Evolutionary conservation across 2,113 vertebrate species (phyloP), one percentile per base, ranked within the genome.

Genomic region (Ophthalmolycus amberensis): DNA sequence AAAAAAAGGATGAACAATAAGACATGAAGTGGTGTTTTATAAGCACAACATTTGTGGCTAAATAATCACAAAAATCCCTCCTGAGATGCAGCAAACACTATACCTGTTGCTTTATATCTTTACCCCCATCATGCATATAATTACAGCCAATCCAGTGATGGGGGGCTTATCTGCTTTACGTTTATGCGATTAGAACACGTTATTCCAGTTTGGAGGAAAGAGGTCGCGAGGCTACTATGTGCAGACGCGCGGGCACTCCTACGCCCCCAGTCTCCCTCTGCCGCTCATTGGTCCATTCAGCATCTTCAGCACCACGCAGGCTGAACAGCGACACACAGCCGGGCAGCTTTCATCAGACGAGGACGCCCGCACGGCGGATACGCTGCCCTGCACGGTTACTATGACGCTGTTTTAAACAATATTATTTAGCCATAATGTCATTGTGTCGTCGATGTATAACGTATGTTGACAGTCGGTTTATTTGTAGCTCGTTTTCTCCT

Each of bases 301-400:
- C 90, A 85, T 77, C 86, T 93, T 94, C 93, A 94, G 93, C 94
- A 94, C 93, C 92, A 83, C 77, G 74, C 84, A 91, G 77, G 59
- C 82, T 90, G 93, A 90, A 94, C 93, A 94, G 93, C 92, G 94
- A 89, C 91, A 80, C 89, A 6, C 78, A 62, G 78, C 81, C 84
- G 29, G 8, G 79, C 87, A 78, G 89, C 87, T 46, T 27, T 29
- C 80, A 68, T 37, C 77, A 64, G n/a, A 62, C 1, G 48, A 77
- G 80, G 85, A 88, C 84, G 84, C 76, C 76, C 34, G 66, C 69
- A 63, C 52, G 40, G 62, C 54, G 34, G 12, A 54, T 20, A 32
- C 40, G 40, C 29, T 72, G 44, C 70, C 14, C 58, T 37, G 1
- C 81, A 54, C 67, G 32, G 75, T 65, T 78, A 44, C 80, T 60